phyloP scores from a whole-genome alignment of 2,888 invertebrate species.

The Schizaphis graminum region DNA sequence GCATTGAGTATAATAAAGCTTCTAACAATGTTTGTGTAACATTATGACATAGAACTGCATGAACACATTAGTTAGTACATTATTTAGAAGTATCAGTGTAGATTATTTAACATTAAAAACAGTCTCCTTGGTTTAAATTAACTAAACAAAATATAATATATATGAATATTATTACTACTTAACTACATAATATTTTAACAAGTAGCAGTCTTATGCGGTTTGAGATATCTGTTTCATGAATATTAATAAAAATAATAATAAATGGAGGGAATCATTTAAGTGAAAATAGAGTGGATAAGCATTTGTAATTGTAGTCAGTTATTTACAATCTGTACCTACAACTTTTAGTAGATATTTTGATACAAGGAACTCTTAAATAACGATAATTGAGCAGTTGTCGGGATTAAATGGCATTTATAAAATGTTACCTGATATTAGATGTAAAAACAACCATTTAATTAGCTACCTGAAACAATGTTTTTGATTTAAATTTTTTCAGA shows the following conservation, averaged over 20 bases:
- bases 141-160: conserved; percentile 60
- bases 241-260: conserved; percentile 64
- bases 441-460: conserved; percentile 45
- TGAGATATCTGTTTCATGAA: conserved; percentile 62
- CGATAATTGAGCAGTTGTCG: conserved; percentile 62
- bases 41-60: conserved; percentile 63
- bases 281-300: conserved; percentile 57
- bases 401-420: conserved; percentile 52
- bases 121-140: conserved; percentile 65
- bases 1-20: conserved; percentile 62
- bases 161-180: conserved; percentile 58
- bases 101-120: conserved; percentile 59
- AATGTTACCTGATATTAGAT: conserved; percentile 32
- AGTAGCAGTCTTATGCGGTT: conserved; percentile 65
- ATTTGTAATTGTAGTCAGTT: conserved; percentile 52
- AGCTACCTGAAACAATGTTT: conserved; percentile 62
- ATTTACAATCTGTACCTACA: conserved; percentile 61
- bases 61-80: conserved; percentile 63
- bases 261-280: conserved; percentile 64
- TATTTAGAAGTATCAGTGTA: conserved; percentile 63
- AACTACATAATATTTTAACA: conserved; percentile 65
- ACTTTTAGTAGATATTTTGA: conserved; percentile 54
- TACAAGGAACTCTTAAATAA: conserved; percentile 63
- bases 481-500: conserved; percentile 61
- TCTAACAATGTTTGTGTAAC: conserved; percentile 61